Percentiles rank a stretch among this genome's conserved stretches.
These are phyloP conservation scores for Carcina quercana DNA, from an alignment of 2,888 invertebrate species.

Conservation along the genomic window DNA sequence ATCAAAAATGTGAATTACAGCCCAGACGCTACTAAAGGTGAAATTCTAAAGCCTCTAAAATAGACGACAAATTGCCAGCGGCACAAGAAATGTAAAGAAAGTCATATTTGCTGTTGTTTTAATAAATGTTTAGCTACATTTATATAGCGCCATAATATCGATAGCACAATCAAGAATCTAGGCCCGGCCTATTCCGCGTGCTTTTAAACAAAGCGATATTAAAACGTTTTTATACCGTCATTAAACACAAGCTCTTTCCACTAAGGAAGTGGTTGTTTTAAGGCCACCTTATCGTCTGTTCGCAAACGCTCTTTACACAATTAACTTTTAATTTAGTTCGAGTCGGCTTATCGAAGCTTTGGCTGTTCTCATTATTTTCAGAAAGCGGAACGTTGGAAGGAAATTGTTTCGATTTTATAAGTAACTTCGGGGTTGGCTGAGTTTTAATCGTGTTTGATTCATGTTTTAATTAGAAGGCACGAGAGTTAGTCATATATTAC, in stretches of 20 bases:
- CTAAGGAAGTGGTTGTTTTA: slow-evolving; percentile 30
- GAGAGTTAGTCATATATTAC: too few relatives aligned
- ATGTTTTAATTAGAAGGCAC: slow-evolving; percentile 10
- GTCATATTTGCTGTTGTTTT: too few relatives aligned
- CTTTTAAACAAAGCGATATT: slow-evolving; percentile 25
- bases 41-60: too few relatives aligned
- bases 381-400: slow-evolving; percentile 30
- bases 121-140: too few relatives aligned
- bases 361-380: slow-evolving; percentile 35
- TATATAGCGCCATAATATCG: too few relatives aligned
- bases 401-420: slow-evolving; percentile 23
- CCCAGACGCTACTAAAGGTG: too few relatives aligned
- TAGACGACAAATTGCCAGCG: too few relatives aligned
- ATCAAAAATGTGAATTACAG: too few relatives aligned
- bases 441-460: slow-evolving; percentile 9
- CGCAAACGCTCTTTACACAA: slow-evolving; percentile 43
- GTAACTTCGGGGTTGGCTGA: slow-evolving; percentile 6
- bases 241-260: slow-evolving; percentile 28
- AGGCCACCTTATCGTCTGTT: slow-evolving; percentile 34
- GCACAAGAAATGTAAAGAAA: too few relatives aligned
- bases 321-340: slow-evolving; percentile 46
- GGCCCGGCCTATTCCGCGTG: too few relatives aligned
- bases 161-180: too few relatives aligned
- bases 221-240: slow-evolving; percentile 17
- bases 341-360: slow-evolving; percentile 26